Evolutionary conservation across 2,888 invertebrate species (phyloP), one percentile per base, ranked within the genome.

Genomic region (Ormyrus pomaceus): DNA sequence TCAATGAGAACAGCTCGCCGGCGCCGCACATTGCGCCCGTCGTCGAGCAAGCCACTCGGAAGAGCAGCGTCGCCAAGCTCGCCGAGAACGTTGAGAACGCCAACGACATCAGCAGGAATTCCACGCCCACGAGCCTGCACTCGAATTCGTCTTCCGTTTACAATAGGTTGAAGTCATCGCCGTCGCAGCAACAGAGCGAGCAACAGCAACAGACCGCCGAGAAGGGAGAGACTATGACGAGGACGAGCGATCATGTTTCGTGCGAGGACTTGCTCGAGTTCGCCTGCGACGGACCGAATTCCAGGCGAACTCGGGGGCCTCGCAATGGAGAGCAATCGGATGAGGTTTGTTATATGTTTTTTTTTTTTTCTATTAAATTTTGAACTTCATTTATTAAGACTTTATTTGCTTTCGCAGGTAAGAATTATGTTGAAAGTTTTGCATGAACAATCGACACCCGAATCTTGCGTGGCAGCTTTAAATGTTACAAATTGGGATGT

Each of bases 181-280:
- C 10, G 71, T 77, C 55, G 61, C 77, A 46, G 58, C 75, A 46
- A 51, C 65, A 46, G 71, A 5, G 76, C 78, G 50, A 86, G 85
- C 58, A 53, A 79, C 6, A 87, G 81, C 46, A 80, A 82, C 73
- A 85, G 84, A 4, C 34, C 34, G 34, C 34, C 9, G 62, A 81
- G n/a, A 83, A 79, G 56, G 80, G 79, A 9, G 83, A 83, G 50
- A 80, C 79, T 5, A 72, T 84, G 75, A 81, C 82, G n/a, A 84
- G 89, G 13, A 90, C 89, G 72, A 88, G 94, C 66, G 97, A 97
- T 87, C 95, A 96, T 85, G 97, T 97, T 0, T 97, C 97, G 68
- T 97, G 97, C 86, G 98, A 98, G 89, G 97, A 98, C 91, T 91
- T 98, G 77, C 91, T 97, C 75, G 97, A 97, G 89, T 98, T 98